A percentile compares a stretch with the other conserved stretches of the same genome.
Conservation (phyloP, 2,888 invertebrate genomes). For the Trichacis sp. region DNA sequence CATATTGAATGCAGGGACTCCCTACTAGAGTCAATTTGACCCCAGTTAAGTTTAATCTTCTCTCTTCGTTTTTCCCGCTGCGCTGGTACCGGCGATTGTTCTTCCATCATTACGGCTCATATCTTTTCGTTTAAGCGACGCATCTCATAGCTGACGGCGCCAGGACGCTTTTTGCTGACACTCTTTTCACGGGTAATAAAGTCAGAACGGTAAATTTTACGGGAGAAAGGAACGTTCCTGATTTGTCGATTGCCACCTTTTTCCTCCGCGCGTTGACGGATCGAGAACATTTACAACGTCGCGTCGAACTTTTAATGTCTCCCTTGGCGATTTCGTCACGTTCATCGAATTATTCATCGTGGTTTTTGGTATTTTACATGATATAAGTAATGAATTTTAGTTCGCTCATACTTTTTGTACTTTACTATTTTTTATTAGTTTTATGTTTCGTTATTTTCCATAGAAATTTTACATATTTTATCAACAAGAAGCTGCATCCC, state of each 20-base stretch:
- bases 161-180: not conserved
- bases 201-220: not conserved
- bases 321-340: no score
- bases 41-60: constrained; percentile 78
- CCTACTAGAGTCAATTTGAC: constrained; percentile 99
- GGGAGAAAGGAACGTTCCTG: not conserved
- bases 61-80: constrained; percentile 49
- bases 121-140: not conserved
- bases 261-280: not conserved
- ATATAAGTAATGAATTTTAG: no score
- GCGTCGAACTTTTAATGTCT: not conserved
- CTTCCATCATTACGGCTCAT: constrained; percentile 10
- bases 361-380: no score
- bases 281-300: not conserved
- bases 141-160: not conserved
- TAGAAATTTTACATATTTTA: no score
- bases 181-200: constrained; percentile 4
- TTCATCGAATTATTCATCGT: no score
- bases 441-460: no score
- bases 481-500: no score
- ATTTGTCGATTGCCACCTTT: not conserved
- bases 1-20: constrained; percentile 86
- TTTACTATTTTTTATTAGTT: no score
- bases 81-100: constrained; percentile 7
- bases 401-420: no score